Evolutionary conservation across 2,888 invertebrate species (phyloP).

Genomic region (Strigamia transsilvanica): DNA sequence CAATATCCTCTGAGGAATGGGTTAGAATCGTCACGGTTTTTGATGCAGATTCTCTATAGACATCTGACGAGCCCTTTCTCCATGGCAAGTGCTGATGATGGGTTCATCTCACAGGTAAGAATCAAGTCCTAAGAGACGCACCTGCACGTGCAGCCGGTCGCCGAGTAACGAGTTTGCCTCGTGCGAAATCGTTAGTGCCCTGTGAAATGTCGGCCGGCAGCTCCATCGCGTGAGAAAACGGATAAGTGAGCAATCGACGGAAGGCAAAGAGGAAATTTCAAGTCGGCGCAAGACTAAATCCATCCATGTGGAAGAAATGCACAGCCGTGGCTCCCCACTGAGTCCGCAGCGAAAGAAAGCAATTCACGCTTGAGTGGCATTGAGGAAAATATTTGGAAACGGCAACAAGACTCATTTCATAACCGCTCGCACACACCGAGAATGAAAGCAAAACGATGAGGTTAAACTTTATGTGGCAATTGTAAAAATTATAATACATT

Average conservation of each 20-base stretch:
- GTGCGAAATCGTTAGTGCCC: not conserved
- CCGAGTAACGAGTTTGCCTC: constrained; percentile 16
- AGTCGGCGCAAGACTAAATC: constrained; percentile 32
- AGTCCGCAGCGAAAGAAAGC: constrained; percentile 42
- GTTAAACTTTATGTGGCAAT: not conserved
- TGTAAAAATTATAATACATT: not conserved
- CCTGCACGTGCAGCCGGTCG: constrained; percentile 42
- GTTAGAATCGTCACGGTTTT: not conserved
- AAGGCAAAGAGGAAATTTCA: not conserved
- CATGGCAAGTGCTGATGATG: not conserved
- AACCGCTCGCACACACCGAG: constrained; percentile 16
- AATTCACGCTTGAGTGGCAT: constrained; percentile 45
- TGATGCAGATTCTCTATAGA: not conserved
- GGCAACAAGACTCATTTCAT: constrained; percentile 47
- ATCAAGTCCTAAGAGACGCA: constrained; percentile 38
- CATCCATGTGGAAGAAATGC: constrained; percentile 46
- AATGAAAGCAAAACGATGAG: constrained; percentile 17
- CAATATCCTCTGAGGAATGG: constrained; percentile 1
- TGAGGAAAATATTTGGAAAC: constrained; percentile 38
- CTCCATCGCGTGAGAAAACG: constrained; percentile 23
- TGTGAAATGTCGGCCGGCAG: not conserved
- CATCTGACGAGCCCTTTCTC: not conserved
- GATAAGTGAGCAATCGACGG: not conserved
- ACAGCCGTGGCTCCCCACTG: constrained; percentile 43
- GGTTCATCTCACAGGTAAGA: constrained; percentile 20